These are phyloP conservation scores for Drosophila paramelanica DNA, from an alignment of 2,888 invertebrate genomes.

Conservation along the genomic window DNA sequence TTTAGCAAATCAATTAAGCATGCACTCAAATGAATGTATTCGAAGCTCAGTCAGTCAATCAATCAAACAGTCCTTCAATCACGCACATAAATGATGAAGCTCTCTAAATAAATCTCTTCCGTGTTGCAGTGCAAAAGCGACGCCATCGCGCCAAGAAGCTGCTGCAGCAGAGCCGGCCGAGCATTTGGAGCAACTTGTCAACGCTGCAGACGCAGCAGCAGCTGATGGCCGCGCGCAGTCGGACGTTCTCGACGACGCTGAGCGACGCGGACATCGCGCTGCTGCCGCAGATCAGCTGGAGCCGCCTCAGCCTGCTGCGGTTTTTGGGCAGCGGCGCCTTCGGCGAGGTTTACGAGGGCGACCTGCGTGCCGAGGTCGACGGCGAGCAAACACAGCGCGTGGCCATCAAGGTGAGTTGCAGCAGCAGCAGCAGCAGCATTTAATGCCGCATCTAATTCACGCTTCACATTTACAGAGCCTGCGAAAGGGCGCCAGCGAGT, in stretches of 20 bases:
- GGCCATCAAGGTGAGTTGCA: slow-evolving; percentile 92
- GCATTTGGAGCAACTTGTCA: slow-evolving; percentile 93
- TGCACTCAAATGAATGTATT: too few relatives aligned
- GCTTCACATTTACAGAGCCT: slow-evolving; percentile 88
- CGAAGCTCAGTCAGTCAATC: not conserved
- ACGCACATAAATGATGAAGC: not conserved
- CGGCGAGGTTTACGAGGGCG: slow-evolving; percentile 98
- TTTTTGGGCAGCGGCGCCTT: slow-evolving; percentile 98
- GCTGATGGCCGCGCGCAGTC: slow-evolving; percentile 87
- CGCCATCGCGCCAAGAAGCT: slow-evolving; percentile 90
- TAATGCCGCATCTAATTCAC: slow-evolving; percentile 15
- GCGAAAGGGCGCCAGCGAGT: slow-evolving; percentile 94
- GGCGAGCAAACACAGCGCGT: slow-evolving; percentile 91
- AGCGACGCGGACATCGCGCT: slow-evolving; percentile 91
- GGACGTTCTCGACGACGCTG: slow-evolving; percentile 92
- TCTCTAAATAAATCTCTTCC: not conserved
- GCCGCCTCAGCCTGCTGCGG: slow-evolving; percentile 93
- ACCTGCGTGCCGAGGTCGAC: slow-evolving; percentile 89
- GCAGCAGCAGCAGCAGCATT: not conserved
- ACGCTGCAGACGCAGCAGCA: slow-evolving; percentile 89
- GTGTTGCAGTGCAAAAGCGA: slow-evolving; percentile 87
- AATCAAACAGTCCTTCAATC: not conserved
- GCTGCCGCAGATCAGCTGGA: slow-evolving; percentile 93
- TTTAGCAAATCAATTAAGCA: not conserved
- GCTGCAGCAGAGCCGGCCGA: slow-evolving; percentile 86